Conservation (phyloP, 2,797 vertebrate species). For the Taenioides sp. region DNA sequence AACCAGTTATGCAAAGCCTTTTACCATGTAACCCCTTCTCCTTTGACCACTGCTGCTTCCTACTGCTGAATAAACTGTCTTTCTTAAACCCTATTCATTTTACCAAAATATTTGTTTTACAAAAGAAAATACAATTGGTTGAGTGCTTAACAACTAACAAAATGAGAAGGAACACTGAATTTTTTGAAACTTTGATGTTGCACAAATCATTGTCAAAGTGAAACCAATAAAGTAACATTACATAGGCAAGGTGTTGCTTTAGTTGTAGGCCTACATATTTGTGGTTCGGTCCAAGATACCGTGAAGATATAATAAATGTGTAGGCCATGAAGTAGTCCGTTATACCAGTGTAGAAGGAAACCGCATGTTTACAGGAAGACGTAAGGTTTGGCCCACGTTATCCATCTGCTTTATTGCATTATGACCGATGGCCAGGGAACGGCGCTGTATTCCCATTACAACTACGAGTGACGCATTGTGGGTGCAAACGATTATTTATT, state of each 20-base stretch:
- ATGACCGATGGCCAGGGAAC: slow-evolving; percentile 33
- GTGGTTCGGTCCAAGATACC: neutral
- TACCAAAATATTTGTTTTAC: slow-evolving; percentile 47
- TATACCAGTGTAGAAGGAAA: neutral
- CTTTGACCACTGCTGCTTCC: slow-evolving; percentile 49
- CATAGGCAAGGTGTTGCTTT: neutral
- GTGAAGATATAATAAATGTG: too few species aligned
- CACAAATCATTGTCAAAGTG: neutral
- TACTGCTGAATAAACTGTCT: slow-evolving; percentile 81
- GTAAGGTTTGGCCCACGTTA: neutral
- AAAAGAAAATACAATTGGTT: neutral
- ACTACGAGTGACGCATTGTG: neutral
- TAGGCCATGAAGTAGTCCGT: neutral
- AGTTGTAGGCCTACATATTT: neutral
- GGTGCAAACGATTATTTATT: neutral
- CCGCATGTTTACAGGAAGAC: neutral
- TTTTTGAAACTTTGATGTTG: slow-evolving; percentile 3
- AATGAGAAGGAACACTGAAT: neutral
- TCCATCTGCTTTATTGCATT: neutral
- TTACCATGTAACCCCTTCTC: slow-evolving; percentile 52
- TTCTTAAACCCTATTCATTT: slow-evolving; percentile 75
- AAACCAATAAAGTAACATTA: neutral
- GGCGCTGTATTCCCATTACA: slow-evolving; percentile 46
- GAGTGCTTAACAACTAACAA: neutral
- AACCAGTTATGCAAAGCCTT: slow-evolving; percentile 52